Evolutionary conservation across 2,113 vertebrate genomes (phyloP).

Genomic region (Pterocles orientalis): DNA sequence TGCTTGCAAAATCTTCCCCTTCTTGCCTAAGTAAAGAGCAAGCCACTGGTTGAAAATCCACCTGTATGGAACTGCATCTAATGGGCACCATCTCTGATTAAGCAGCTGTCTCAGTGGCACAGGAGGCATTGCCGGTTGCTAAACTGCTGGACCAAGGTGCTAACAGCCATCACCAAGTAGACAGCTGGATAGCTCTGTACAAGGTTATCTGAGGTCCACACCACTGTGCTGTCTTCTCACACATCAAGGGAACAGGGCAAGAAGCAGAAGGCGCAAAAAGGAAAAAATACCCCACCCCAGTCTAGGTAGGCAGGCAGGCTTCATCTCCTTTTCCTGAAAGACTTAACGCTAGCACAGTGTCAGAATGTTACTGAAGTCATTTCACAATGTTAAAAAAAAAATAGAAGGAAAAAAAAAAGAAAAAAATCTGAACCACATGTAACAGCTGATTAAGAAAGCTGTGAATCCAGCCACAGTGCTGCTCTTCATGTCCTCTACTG

Average conservation of each 20-base stretch:
- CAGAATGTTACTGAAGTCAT: background rate
- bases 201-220: background rate
- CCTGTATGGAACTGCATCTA: background rate
- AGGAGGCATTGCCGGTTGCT: fast-evolving
- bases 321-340: background rate
- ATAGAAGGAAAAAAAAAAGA: background rate
- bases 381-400: background rate
- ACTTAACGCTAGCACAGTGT: background rate
- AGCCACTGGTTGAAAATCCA: background rate
- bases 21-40: background rate
- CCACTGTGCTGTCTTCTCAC: background rate
- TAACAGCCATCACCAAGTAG: background rate
- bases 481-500: background rate
- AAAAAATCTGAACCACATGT: background rate
- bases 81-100: background rate
- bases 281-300: background rate
- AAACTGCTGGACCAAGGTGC: background rate
- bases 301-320: background rate
- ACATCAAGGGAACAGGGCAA: background rate
- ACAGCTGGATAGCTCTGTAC: background rate
- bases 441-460: background rate
- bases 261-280: background rate
- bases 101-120: background rate
- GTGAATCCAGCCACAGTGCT: background rate
- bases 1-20: background rate